A percentile compares a stretch with the other conserved stretches of the same genome.
Conservation (phyloP, 2,113 vertebrate species). For the Nanorana parkeri region DNA sequence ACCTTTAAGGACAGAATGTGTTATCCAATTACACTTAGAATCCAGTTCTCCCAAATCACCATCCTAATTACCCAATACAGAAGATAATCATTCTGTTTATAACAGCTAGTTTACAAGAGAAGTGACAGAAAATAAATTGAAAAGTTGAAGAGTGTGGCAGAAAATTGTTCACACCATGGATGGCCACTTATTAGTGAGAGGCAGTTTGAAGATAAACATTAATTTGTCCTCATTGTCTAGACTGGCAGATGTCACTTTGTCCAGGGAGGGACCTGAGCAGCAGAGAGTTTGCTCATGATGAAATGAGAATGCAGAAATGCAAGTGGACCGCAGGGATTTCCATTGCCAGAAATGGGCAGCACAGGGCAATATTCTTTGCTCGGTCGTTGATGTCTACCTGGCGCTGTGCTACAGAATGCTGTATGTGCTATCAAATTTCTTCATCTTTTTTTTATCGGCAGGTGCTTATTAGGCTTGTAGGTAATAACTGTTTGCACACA, state of each 20-base stretch:
- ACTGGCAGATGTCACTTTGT: conserved; percentile 98
- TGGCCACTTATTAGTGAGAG: conserved; percentile 67
- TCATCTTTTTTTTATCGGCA: conserved; percentile 68
- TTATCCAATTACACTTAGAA: conserved; percentile 43
- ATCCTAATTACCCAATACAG: conserved; percentile 57
- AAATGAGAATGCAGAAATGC: conserved; percentile 94
- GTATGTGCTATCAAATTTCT: conserved; percentile 65
- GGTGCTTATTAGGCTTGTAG: conserved; percentile 56
- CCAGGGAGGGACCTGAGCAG: conserved; percentile 83
- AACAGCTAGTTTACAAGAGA: conserved; percentile 67
- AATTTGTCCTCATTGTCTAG: conserved; percentile 90
- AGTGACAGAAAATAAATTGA: conserved; percentile 61
- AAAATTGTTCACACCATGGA: conserved; percentile 57
- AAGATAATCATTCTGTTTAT: conserved; percentile 62
- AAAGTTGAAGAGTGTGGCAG: conserved; percentile 71
- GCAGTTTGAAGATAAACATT: conserved; percentile 73
- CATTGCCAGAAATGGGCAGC: conserved; percentile 94
- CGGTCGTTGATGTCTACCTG: conserved; percentile 65
- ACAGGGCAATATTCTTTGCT: conserved; percentile 80
- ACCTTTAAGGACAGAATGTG: conserved; percentile 38
- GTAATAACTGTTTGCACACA: conserved; percentile 60
- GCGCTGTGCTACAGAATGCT: conserved; percentile 62
- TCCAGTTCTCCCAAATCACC: conserved; percentile 30
- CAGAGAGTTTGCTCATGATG: conserved; percentile 85
- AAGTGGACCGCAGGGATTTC: conserved; percentile 93